Evolutionary conservation across 2,888 invertebrate genomes (phyloP).

Genomic region (Hemicrepidius hirtus): DNA sequence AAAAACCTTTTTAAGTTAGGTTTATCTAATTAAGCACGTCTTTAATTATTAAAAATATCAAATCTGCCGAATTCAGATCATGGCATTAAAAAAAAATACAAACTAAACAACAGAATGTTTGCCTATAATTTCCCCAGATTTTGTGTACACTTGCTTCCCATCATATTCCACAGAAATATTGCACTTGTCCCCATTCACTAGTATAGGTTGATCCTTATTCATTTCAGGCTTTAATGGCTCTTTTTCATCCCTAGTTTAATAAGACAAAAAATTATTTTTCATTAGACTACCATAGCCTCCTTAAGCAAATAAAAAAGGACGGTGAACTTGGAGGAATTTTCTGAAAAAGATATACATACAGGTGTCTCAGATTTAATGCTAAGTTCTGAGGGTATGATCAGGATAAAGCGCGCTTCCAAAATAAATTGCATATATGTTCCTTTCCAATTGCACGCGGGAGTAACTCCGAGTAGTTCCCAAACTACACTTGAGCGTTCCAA

Average conservation of each 20-base stretch:
- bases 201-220: slow-evolving; percentile 75
- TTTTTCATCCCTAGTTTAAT: slow-evolving; percentile 82
- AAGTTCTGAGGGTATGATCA: no score
- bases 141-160: slow-evolving; percentile 86
- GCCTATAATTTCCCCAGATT: slow-evolving; percentile 89
- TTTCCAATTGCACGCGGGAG: no score
- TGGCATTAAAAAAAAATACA: background rate
- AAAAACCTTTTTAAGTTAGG: slow-evolving; percentile 4
- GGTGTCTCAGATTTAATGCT: no score
- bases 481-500: no score
- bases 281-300: background rate
- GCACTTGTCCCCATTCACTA: slow-evolving; percentile 78
- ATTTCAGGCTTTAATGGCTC: slow-evolving; percentile 78
- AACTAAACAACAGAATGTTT: slow-evolving; percentile 91
- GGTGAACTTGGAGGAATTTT: no score
- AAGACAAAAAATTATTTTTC: slow-evolving; percentile 1
- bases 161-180: slow-evolving; percentile 89
- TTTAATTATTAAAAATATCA: slow-evolving; percentile 7
- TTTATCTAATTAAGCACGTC: background rate
- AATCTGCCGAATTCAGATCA: slow-evolving; percentile 6
- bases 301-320: no score
- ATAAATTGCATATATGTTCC: no score
- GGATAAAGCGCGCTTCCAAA: no score
- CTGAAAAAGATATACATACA: no score
- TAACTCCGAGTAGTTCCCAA: no score